Base-by-base conservation (phyloP, 2,888 invertebrate species). In the Dicranocentrus wangi region DNA sequence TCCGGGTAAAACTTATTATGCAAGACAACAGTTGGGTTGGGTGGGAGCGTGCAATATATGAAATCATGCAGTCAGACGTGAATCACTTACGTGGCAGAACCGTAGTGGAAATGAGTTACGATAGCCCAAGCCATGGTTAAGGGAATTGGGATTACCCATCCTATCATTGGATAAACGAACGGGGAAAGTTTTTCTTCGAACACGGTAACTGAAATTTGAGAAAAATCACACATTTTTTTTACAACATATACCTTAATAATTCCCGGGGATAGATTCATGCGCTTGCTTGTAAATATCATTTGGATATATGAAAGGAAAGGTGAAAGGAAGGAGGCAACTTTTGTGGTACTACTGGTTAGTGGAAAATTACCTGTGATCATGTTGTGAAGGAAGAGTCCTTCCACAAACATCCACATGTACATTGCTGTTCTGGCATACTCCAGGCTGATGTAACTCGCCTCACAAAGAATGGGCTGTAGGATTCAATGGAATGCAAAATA, bases 381-480 rank as follows among this genome's bases (percentile, higher is more conserved):
- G 83, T 93, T 94, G 89, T 97, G 94, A 25, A 98, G 90, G 88
- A 95, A 96, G 15, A 96, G 90, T 0, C 97, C 98, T 88, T 98
- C 98, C 70, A 97, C 93, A 87, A 98, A 94, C 96, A 98, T 98
- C 97, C 98, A 98, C 92, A 94, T 93, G 88, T 97, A 98, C 92
- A 95, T 95, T 0, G 95, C 94, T 0, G 95, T 94, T 83, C 94
- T 93, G 0, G 94, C 93, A 88, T 96, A 98, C 88, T 98, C 98
- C 84, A 98, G 89, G 0, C 96, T 88, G 0, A 94, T 91, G 89
- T 95, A 95, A 68, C 93, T 92, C 0, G 91, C 90, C 88, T 95
- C 94, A 88, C 97, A 97, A 0, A 97, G 88, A 68, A 93, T 91
- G 0, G 93, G 93, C 96, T 97, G 89, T 2, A 87, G 87, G 3